A percentile compares a stretch with the other conserved stretches of the same genome.
Evolutionary conservation across 92 coral and sea anemone genomes (phyloP).

Genomic region (Meandrina meandrites): DNA sequence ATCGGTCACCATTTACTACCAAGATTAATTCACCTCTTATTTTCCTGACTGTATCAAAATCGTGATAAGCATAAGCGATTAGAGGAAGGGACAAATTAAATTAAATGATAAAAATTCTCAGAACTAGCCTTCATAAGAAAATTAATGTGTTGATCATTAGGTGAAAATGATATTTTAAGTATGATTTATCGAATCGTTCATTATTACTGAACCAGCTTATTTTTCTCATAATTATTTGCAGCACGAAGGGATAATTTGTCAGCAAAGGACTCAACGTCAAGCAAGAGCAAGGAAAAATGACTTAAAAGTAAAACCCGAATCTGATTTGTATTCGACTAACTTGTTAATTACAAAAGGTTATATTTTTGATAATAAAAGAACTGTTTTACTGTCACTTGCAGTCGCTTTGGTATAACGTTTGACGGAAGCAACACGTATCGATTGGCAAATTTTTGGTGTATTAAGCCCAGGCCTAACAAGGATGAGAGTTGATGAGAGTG

Average conservation of each 20-base stretch:
- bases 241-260: neutral
- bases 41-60: no score
- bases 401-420: neutral
- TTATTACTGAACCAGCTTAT: neutral
- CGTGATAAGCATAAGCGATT: no score
- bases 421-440: no score
- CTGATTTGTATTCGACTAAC: neutral
- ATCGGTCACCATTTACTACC: neutral
- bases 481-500: no score
- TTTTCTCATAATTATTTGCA: neutral
- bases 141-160: neutral
- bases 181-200: no score
- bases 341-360: neutral
- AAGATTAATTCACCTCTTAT: no score
- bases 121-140: neutral
- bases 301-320: neutral
- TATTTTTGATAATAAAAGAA: neutral
- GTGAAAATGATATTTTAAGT: no score
- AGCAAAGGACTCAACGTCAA: neutral
- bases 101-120: neutral
- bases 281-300: neutral
- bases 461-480: no score
- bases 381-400: neutral
- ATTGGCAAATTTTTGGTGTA: no score
- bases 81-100: no score